A percentile compares a stretch with the other conserved stretches of the same genome.
Conservation (phyloP, 2,113 vertebrate species). For the Vanacampus margaritifer region DNA sequence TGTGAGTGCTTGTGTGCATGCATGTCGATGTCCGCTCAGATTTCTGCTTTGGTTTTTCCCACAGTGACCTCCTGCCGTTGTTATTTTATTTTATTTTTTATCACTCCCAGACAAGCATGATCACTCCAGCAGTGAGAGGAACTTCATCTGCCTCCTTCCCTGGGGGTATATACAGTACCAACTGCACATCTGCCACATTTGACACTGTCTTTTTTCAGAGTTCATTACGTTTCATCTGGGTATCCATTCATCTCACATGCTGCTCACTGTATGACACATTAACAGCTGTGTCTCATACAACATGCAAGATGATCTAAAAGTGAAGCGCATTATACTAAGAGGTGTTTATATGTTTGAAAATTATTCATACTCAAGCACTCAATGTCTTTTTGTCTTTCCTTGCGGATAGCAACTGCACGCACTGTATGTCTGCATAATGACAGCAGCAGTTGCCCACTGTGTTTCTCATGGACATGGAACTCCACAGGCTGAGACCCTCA, state of each 20-base stretch:
- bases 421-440: neutral
- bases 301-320: neutral
- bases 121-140: conserved; percentile 23
- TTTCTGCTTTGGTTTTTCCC: conserved; percentile 18
- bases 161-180: conserved; percentile 31
- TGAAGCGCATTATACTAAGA: neutral
- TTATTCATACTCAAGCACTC: conserved; percentile 1
- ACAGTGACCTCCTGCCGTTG: neutral
- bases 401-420: neutral
- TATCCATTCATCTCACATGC: conserved; percentile 15
- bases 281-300: conserved; percentile 2
- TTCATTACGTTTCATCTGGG: conserved; percentile 18
- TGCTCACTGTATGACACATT: conserved; percentile 17
- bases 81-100: conserved; percentile 35
- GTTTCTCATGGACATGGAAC: neutral
- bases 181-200: conserved; percentile 34
- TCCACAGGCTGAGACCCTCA: neutral
- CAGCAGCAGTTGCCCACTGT: neutral
- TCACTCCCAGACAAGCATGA: conserved; percentile 39
- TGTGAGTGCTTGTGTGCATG: conserved; percentile 16
- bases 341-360: neutral
- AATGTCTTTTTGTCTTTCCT: conserved; percentile 1
- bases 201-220: conserved; percentile 28
- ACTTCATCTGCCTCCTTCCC: conserved; percentile 49
- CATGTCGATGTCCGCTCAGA: conserved; percentile 18